Evolutionary conservation across 1,140 invertebrate genomes (phyloP).

Genomic region (Vanessa tameamea): DNA sequence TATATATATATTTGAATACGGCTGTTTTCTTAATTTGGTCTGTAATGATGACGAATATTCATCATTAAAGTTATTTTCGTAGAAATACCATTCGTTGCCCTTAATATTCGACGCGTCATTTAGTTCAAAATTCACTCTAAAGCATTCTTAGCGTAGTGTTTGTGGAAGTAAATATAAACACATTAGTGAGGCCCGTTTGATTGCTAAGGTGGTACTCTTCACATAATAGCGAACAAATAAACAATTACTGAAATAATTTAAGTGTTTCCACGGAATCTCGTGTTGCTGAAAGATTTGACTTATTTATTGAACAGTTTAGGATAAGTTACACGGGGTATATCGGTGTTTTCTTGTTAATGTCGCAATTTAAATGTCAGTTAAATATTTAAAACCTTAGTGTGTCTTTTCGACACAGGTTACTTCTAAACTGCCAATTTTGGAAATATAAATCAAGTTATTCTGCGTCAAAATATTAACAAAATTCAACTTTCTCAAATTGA

Average conservation of each 20-base stretch:
- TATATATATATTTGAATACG: too few relatives aligned
- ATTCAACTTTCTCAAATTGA: too few relatives aligned
- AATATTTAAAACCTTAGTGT: too few relatives aligned
- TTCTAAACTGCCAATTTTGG: too few relatives aligned
- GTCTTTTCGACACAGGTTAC: too few relatives aligned
- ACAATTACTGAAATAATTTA: conserved; percentile 47
- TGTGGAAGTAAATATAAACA: conserved; percentile 50
- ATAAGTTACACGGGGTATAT: not conserved
- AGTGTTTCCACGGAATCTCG: conserved; percentile 20
- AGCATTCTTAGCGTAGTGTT: conserved; percentile 3
- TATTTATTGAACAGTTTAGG: not conserved
- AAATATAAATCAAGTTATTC: too few relatives aligned
- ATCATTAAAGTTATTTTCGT: not conserved
- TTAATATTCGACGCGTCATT: not conserved
- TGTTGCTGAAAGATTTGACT: not conserved
- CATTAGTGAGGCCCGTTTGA: conserved; percentile 52
- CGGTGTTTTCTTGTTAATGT: too few relatives aligned
- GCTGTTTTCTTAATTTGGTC: too few relatives aligned
- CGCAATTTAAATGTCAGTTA: too few relatives aligned
- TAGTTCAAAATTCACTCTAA: conserved; percentile 11
- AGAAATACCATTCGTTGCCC: not conserved
- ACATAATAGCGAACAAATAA: conserved; percentile 46
- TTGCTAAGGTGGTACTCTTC: conserved; percentile 53
- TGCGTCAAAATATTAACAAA: too few relatives aligned
- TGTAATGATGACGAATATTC: too few relatives aligned